These are phyloP conservation scores for Craniophora ligustri DNA, from an alignment of 2,888 invertebrate genomes.

Conservation along the genomic window DNA sequence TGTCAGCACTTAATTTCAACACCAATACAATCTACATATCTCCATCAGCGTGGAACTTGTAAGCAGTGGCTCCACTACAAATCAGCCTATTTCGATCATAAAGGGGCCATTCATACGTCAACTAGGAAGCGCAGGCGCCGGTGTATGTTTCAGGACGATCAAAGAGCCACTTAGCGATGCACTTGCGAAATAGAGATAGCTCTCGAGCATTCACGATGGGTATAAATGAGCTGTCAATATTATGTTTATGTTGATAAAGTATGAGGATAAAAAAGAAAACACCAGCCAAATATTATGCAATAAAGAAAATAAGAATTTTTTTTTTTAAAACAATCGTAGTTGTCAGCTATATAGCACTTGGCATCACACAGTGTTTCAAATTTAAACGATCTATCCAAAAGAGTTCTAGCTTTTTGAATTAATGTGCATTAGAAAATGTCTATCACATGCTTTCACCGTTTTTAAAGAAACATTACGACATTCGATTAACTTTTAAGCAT, in stretches of 20 bases:
- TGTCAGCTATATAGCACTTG: too few relatives aligned
- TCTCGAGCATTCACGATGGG: constrained; percentile 42
- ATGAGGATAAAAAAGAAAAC: background rate
- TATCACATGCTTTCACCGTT: too few relatives aligned
- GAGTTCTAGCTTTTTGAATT: too few relatives aligned
- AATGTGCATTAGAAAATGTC: too few relatives aligned
- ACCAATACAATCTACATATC: constrained; percentile 3
- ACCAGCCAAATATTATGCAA: background rate
- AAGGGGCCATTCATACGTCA: constrained; percentile 65
- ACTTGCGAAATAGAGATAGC: constrained; percentile 58
- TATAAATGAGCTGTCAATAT: constrained; percentile 39
- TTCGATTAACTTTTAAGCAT: too few relatives aligned
- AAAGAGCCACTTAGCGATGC: constrained; percentile 73
- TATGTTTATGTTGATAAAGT: constrained; percentile 3
- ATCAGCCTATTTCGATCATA: constrained; percentile 61
- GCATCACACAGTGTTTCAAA: too few relatives aligned
- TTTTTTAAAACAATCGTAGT: too few relatives aligned
- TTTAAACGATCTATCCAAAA: too few relatives aligned
- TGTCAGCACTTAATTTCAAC: constrained; percentile 8
- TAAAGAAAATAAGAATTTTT: too few relatives aligned
- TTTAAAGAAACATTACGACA: too few relatives aligned
- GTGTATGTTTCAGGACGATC: constrained; percentile 69
- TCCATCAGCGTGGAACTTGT: constrained; percentile 26
- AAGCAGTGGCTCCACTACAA: constrained; percentile 46
- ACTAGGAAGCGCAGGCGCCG: constrained; percentile 70